Evolutionary conservation across 2,888 invertebrate species (phyloP).

Genomic region (Thyatira batis): DNA sequence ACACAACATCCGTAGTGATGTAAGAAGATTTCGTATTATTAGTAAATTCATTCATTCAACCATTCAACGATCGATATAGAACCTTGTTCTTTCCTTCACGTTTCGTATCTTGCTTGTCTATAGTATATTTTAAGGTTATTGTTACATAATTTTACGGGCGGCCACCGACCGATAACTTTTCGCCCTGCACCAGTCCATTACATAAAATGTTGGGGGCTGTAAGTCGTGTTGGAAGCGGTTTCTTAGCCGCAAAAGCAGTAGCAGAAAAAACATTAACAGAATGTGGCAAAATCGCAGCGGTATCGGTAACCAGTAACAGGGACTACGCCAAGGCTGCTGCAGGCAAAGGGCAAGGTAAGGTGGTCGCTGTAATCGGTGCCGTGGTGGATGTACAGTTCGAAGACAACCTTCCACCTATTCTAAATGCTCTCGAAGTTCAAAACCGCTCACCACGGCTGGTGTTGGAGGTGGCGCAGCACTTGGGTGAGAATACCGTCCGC

Average conservation of each 20-base stretch:
- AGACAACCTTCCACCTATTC: slow-evolving; percentile 94
- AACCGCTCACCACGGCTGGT: slow-evolving; percentile 90
- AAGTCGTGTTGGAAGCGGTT: slow-evolving; percentile 83
- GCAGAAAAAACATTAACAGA: slow-evolving; percentile 83
- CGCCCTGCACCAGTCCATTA: slow-evolving; percentile 49
- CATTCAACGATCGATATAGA: not conserved
- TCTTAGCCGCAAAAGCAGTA: slow-evolving; percentile 82
- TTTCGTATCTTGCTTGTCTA: slow-evolving; percentile 23
- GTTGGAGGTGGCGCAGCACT: slow-evolving; percentile 95
- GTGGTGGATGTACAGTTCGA: slow-evolving; percentile 99
- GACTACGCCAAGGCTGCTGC: slow-evolving; percentile 65
- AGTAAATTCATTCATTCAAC: not conserved
- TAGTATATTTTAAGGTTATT: slow-evolving; percentile 58
- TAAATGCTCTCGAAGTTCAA: slow-evolving; percentile 97
- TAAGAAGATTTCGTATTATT: not conserved
- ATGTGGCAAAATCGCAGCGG: slow-evolving; percentile 80
- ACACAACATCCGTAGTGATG: no score
- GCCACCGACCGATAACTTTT: slow-evolving; percentile 44
- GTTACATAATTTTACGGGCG: slow-evolving; percentile 73
- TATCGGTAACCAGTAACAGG: slow-evolving; percentile 62
- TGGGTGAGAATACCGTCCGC: slow-evolving; percentile 94
- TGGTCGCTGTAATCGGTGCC: slow-evolving; percentile 98
- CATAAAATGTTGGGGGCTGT: slow-evolving; percentile 84
- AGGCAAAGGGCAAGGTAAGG: slow-evolving; percentile 80
- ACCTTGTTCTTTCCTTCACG: no score